A percentile compares a stretch with the other conserved stretches of the same genome.
phyloP scores from a whole-genome alignment of 1,140 invertebrate genomes.

The Cataglyphis hispanica region DNA sequence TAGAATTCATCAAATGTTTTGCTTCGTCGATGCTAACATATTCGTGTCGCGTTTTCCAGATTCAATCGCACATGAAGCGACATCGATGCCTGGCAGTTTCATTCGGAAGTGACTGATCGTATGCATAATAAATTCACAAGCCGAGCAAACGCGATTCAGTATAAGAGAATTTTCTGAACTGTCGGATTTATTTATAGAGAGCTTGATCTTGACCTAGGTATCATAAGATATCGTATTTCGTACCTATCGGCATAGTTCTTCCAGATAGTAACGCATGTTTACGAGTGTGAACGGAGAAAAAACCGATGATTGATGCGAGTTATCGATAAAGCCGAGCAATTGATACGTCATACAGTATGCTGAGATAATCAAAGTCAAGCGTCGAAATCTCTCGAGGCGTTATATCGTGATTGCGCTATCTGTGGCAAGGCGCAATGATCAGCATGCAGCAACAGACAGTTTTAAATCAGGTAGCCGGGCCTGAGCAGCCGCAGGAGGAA shows the following conservation, averaged over 20 bases:
- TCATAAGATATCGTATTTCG: background rate
- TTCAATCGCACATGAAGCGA: constrained; percentile 11
- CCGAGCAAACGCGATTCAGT: background rate
- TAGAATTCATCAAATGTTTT: background rate
- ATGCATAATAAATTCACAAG: background rate
- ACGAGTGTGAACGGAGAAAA: background rate
- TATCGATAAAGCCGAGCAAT: background rate
- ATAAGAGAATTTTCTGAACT: background rate
- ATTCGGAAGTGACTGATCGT: constrained; percentile 13
- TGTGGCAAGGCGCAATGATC: constrained; percentile 37
- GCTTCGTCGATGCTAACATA: background rate
- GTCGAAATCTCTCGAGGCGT: constrained; percentile 58
- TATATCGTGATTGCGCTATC: background rate
- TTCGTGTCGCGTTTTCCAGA: background rate
- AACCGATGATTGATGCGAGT: background rate
- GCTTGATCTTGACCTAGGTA: background rate
- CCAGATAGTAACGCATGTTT: background rate
- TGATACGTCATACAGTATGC: constrained; percentile 20
- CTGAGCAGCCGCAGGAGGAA: constrained; percentile 77
- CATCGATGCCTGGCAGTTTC: constrained; percentile 44
- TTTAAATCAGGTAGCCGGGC: constrained; percentile 58
- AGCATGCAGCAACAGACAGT: constrained; percentile 69
- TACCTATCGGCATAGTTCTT: background rate
- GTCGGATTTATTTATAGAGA: background rate
- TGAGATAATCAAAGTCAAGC: constrained; percentile 43